Base-by-base conservation (phyloP, 2,113 vertebrate genomes). In the Ibidorhyncha struthersii region DNA sequence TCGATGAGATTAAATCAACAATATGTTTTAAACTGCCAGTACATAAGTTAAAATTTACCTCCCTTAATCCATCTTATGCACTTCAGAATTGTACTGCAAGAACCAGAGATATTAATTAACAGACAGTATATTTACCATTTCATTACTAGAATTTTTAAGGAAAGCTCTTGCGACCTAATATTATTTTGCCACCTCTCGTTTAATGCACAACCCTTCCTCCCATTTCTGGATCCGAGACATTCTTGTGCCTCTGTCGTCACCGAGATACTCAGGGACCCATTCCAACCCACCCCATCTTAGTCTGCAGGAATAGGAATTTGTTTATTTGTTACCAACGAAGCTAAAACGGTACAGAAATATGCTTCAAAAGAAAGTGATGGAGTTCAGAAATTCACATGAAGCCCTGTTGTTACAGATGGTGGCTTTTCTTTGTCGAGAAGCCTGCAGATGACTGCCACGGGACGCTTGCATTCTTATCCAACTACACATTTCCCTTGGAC, bases 1-100 rank as follows among this genome's bases (percentile, higher is more conserved):
- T 94, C 94, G 90, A 77, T 50, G 87, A 97, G 96, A 97, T 95
- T 93, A 96, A 91, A 93, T 91, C 94, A 93, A 97, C 93, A 91
- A 59, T 66, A 67, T 4, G 26, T 30, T 91, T 82, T 27, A 65
- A 96, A 93, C 90, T 77, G 66, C 94, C 71, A 70, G 95, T 66
- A 94, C 74, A 41, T 15, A 77, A 94, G 90, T 96, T 97, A 96
- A 97, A 97, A 80, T 97, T 93, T 96, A 96, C 96, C 94, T 96
- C 71, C 67, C 70, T 95, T 96, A 93, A 97, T 88, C 93, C 71
- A 77, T 53, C 49, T 89, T 88, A 80, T 7, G 74, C 12, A 17
- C 74, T 66, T 45, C 72, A 88, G 78, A 94, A 91, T 23, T 41
- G 82, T 55, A 45, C 84, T 93, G 81, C 15, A 29, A 93, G 89